Base-by-base conservation (phyloP, 2,888 invertebrate species). In the Reticulitermes lucifugus region DNA sequence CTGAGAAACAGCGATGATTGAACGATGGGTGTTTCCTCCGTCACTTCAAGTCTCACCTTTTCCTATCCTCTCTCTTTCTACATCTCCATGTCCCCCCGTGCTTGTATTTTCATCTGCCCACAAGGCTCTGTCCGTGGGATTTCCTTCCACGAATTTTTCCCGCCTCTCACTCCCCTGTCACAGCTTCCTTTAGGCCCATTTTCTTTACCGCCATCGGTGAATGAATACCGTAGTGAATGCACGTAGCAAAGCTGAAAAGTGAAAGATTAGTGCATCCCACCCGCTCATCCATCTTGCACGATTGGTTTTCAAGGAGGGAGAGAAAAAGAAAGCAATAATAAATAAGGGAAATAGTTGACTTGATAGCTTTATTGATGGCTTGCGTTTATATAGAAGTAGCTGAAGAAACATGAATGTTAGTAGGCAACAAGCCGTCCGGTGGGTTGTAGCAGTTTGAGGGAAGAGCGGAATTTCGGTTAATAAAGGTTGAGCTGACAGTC, bases 361-460 rank as follows among this genome's bases (percentile, higher is more conserved):
- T 80, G 80, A 80, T 80, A 79, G 79, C 46, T 46, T 79, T 79
- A 79, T 79, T 79, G 79, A 79, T 79, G 79, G 79, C 51, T 43
- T 51, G 41, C 75, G 41, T 77, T 77, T 77, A 46, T 77, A 77
- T 46, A 43, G 55, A 55, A 55, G 55, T 55, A 55, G 55, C 55
- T 18, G 18, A 4, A 55, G 65, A n/a, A 25, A 65, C 65, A 9
- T 25, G 65, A 65, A 65, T 65, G 65, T 25, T 6, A 7, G 65
- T 65, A 65, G 65, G 65, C n/a, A 65, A 65, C 65, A 55, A 12
- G 55, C 55, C 0, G 55, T 55, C 55, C 18, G 5, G 55, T 55
- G 18, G 55, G 55, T 12, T 55, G 55, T 55, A 18, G 55, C 18
- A 55, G 14, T 55, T 55, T 55, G 55, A 55, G 18, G 55, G 65